phyloP scores from a whole-genome alignment of 2,113 vertebrate genomes.

The Phoxinus phoxinus region DNA sequence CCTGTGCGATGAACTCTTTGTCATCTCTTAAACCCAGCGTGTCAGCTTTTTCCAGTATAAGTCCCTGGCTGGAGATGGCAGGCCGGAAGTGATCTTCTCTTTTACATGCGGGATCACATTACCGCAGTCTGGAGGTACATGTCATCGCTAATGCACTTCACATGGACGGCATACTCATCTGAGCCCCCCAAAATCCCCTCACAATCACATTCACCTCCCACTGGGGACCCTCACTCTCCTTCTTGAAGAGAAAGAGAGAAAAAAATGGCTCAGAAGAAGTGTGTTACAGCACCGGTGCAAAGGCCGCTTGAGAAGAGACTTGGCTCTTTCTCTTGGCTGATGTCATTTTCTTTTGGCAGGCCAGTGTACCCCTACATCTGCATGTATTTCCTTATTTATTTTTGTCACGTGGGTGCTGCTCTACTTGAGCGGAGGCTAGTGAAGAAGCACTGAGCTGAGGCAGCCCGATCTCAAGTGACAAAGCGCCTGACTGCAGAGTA shows the following conservation, averaged over 20 bases:
- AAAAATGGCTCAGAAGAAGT: constrained; percentile 50
- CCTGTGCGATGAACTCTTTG: background rate
- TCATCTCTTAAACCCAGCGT: background rate
- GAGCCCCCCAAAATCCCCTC: constrained; percentile 74
- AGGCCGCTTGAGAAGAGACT: constrained; percentile 9
- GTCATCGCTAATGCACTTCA: constrained; percentile 88
- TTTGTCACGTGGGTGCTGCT: constrained; percentile 74
- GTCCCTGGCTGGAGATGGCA: constrained; percentile 74
- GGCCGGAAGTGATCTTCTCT: constrained; percentile 81
- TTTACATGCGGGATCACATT: constrained; percentile 88
- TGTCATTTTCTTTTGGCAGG: constrained; percentile 61
- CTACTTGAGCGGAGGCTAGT: constrained; percentile 29
- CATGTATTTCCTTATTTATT: constrained; percentile 74
- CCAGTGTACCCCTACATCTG: constrained; percentile 62
- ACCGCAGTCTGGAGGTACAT: constrained; percentile 84
- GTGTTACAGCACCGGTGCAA: constrained; percentile 14
- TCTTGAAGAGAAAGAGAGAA: constrained; percentile 63
- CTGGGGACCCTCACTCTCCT: constrained; percentile 74
- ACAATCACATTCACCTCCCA: constrained; percentile 77
- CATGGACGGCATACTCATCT: constrained; percentile 76
- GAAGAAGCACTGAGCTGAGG: constrained; percentile 25
- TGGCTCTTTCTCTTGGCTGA: constrained; percentile 40
- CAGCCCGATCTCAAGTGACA: constrained; percentile 66
- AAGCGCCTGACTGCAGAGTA: constrained; percentile 64
- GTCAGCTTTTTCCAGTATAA: constrained; percentile 57